Evolutionary conservation across 1,140 invertebrate species (phyloP).

Genomic region (Mycetomoellerius zeteki): DNA sequence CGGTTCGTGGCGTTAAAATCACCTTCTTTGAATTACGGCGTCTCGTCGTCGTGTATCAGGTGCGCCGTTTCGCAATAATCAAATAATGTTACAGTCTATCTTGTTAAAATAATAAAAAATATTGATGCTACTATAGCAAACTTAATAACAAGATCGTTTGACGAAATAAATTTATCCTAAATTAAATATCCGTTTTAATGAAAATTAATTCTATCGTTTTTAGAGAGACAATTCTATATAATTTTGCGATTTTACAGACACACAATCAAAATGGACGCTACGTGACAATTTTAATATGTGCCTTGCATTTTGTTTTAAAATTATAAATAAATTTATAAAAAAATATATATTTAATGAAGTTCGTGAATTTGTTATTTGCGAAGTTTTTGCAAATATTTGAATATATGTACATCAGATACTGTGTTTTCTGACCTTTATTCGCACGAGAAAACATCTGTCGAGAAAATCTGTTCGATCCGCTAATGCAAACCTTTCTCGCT

Average conservation of each 20-base stretch:
- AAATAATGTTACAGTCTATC: neutral
- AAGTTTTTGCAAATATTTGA: neutral
- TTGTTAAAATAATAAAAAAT: conserved; percentile 4
- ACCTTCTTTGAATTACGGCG: neutral
- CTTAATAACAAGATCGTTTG: neutral
- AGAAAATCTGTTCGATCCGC: conserved; percentile 19
- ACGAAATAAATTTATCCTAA: neutral
- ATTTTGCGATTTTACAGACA: neutral
- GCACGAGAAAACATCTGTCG: neutral
- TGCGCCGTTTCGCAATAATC: neutral
- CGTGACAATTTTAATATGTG: neutral
- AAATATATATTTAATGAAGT: neutral
- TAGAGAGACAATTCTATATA: conserved; percentile 2
- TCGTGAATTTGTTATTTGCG: neutral
- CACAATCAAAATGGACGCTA: neutral
- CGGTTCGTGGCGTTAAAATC: neutral
- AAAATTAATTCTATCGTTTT: neutral
- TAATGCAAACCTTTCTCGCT: conserved; percentile 1
- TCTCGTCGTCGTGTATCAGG: neutral
- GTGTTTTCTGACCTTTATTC: neutral
- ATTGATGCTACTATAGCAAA: neutral
- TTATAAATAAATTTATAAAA: neutral
- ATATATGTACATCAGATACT: too few relatives aligned
- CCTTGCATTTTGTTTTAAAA: neutral
- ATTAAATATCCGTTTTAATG: conserved; percentile 8